These are phyloP conservation scores for Uria lomvia DNA, from an alignment of 2,113 vertebrate genomes.

Conservation along the genomic window DNA sequence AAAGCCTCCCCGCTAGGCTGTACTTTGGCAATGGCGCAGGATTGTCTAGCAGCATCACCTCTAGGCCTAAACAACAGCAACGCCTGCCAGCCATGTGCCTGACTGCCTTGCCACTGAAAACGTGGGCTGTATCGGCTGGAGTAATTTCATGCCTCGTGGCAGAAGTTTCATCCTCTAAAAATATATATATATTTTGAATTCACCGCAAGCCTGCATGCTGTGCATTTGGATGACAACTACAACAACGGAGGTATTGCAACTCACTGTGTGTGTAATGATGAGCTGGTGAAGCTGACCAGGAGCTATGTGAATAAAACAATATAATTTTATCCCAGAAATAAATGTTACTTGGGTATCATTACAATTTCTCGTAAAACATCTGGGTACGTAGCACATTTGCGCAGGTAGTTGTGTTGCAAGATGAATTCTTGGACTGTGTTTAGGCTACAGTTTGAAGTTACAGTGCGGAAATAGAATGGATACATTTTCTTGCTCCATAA, in stretches of 20 bases:
- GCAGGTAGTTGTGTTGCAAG: not conserved
- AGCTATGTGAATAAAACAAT: not conserved
- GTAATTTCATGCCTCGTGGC: not conserved
- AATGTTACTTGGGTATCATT: not conserved
- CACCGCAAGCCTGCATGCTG: not conserved
- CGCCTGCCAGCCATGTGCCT: not conserved
- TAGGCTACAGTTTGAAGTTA: not conserved
- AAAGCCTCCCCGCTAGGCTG: not conserved
- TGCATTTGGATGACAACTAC: not conserved
- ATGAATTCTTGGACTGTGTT: not conserved
- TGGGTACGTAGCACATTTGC: not conserved
- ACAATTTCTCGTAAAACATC: not conserved
- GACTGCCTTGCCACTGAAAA: not conserved
- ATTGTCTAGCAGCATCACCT: not conserved
- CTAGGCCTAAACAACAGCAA: not conserved
- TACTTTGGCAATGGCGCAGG: not conserved
- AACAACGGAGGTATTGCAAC: not conserved
- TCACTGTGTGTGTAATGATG: not conserved
- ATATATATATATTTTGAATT: fast-evolving
- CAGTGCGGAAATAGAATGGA: not conserved
- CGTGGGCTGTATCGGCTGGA: fast-evolving
- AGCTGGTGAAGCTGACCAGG: not conserved
- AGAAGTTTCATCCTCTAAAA: not conserved
- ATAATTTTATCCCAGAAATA: not conserved
- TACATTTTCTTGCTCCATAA: not conserved